Percentiles rank a stretch among this genome's conserved stretches.
phyloP scores from a whole-genome alignment of 2,888 invertebrate genomes.

The Ptychoptera contaminata region DNA sequence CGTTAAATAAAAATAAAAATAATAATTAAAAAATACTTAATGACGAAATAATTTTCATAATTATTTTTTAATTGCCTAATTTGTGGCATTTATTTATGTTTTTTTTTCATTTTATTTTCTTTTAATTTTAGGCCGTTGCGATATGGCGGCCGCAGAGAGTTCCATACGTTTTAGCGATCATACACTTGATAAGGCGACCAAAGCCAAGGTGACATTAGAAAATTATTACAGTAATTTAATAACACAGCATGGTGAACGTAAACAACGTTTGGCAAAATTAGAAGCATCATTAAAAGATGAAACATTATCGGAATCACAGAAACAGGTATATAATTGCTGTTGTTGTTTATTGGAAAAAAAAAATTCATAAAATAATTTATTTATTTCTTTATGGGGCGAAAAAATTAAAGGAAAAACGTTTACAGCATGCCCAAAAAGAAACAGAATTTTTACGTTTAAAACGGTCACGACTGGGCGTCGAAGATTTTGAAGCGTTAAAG shows the following conservation, averaged over 20 bases:
- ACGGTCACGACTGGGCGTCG: slow-evolving; percentile 87
- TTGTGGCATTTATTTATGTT: too few species aligned
- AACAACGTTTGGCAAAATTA: slow-evolving; percentile 82
- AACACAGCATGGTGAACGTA: slow-evolving; percentile 92
- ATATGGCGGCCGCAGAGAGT: slow-evolving; percentile 65
- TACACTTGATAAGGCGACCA: slow-evolving; percentile 96
- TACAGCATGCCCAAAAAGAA: slow-evolving; percentile 95
- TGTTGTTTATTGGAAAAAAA: background rate
- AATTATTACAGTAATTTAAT: slow-evolving; percentile 98
- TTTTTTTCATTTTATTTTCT: too few species aligned
- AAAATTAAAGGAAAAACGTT: slow-evolving; percentile 39
- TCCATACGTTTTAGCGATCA: slow-evolving; percentile 89
- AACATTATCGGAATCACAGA: slow-evolving; percentile 84
- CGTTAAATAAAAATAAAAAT: too few species aligned
- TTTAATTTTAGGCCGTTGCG: too few species aligned
- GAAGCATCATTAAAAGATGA: slow-evolving; percentile 96
- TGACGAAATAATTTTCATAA: too few species aligned
- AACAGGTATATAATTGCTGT: slow-evolving; percentile 54
- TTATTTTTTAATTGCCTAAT: too few species aligned
- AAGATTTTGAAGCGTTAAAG: slow-evolving; percentile 97
- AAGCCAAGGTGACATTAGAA: slow-evolving; percentile 96
- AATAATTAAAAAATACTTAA: too few species aligned
- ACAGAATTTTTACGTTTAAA: slow-evolving; percentile 96
- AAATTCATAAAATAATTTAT: background rate
- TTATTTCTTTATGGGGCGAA: too few species aligned